Conservation (phyloP, 2,888 invertebrate species). For the Perizoma flavofasciatum region DNA sequence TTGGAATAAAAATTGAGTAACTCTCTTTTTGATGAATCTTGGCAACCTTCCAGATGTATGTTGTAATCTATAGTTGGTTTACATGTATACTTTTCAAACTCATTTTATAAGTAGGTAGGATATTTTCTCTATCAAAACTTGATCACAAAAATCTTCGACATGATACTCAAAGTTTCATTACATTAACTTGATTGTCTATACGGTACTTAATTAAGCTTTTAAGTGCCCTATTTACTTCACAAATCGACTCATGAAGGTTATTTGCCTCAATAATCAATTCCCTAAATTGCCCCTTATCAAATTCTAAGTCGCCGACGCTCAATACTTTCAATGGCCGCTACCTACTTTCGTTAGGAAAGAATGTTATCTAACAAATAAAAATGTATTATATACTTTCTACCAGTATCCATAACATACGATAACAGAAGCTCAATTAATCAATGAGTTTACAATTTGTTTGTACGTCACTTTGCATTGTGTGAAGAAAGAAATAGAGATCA, state of each 20-base stretch:
- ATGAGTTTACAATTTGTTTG: slow-evolving; percentile 2
- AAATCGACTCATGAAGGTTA: slow-evolving; percentile 33
- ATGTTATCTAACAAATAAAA: slow-evolving; percentile 38
- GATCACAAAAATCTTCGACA: background rate
- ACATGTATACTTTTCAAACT: no score
- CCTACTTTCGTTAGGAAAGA: slow-evolving; percentile 30
- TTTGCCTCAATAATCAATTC: slow-evolving; percentile 36
- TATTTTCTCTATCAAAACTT: no score
- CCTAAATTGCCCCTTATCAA: slow-evolving; percentile 34
- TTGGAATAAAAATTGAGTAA: slow-evolving; percentile 15
- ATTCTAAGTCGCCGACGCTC: slow-evolving; percentile 35
- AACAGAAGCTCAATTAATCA: slow-evolving; percentile 46
- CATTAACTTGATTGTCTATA: slow-evolving; percentile 14
- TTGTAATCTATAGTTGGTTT: no score
- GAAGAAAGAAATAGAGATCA: no score
- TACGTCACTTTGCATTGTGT: no score
- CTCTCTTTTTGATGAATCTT: no score
- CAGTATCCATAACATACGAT: slow-evolving; percentile 55
- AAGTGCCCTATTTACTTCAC: slow-evolving; percentile 34
- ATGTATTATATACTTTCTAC: slow-evolving; percentile 57
- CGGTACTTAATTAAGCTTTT: slow-evolving; percentile 26
- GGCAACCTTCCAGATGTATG: no score
- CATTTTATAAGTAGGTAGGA: no score
- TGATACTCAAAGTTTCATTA: slow-evolving; percentile 2
- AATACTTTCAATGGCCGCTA: slow-evolving; percentile 44